Evolutionary conservation across 2,888 invertebrate species (phyloP).

Genomic region (Thereva nobilitata): DNA sequence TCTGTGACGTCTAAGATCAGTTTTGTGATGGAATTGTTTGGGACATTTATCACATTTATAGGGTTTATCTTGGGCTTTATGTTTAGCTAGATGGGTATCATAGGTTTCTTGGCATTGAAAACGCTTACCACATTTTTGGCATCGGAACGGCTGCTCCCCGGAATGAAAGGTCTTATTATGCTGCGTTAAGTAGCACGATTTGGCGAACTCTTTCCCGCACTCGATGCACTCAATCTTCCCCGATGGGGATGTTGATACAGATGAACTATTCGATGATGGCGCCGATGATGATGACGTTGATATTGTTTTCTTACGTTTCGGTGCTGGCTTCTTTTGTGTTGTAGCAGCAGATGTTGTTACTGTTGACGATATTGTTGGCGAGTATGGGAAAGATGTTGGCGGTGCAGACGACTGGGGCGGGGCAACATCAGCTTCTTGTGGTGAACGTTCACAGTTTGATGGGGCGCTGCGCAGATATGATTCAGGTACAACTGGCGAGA

Average conservation of each 20-base stretch:
- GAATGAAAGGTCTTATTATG: constrained; percentile 89
- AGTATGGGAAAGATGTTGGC: constrained; percentile 46
- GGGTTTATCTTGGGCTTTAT: constrained; percentile 77
- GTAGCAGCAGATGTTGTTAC: constrained; percentile 54
- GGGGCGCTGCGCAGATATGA: constrained; percentile 49
- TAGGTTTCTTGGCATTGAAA: constrained; percentile 74
- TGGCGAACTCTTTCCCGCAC: constrained; percentile 83
- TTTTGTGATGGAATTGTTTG: constrained; percentile 90
- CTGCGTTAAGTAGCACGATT: constrained; percentile 85
- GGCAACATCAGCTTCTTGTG: constrained; percentile 54
- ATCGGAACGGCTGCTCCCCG: constrained; percentile 84
- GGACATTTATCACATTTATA: constrained; percentile 84
- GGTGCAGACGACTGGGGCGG: constrained; percentile 49
- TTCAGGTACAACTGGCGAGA: constrained; percentile 47
- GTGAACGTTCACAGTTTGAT: constrained; percentile 50
- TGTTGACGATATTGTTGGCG: constrained; percentile 55
- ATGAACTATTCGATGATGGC: not conserved
- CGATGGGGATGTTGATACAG: constrained; percentile 49
- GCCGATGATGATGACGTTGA: constrained; percentile 34
- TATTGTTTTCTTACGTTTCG: constrained; percentile 8
- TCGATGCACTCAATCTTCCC: constrained; percentile 70
- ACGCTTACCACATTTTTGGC: constrained; percentile 82
- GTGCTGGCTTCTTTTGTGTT: constrained; percentile 4
- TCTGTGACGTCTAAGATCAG: constrained; percentile 83
- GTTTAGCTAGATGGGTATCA: constrained; percentile 75